Evolutionary conservation across 2,113 vertebrate species (phyloP).

Genomic region (Sinocyclocheilus anophthalmus): DNA sequence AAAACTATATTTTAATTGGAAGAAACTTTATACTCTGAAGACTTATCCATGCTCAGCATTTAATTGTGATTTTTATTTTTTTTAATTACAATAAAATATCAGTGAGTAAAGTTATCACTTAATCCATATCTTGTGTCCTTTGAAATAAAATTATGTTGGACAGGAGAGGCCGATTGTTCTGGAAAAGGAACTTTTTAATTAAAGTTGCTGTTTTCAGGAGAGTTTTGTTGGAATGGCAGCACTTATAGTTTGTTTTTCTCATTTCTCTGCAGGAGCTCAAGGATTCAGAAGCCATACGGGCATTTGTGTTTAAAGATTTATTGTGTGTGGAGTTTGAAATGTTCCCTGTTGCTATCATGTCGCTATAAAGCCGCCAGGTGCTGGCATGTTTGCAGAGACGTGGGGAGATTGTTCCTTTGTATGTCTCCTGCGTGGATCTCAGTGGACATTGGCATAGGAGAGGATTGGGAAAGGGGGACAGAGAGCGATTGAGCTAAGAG

Average conservation of each 20-base stretch:
- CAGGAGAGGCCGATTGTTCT: not conserved
- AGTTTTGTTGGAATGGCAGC: not conserved
- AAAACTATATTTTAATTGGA: not conserved
- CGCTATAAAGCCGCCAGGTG: slow-evolving; percentile 53
- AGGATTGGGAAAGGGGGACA: not conserved
- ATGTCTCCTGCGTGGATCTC: slow-evolving; percentile 45
- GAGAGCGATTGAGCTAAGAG: slow-evolving; percentile 32
- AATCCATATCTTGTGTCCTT: not conserved
- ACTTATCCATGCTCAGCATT: not conserved
- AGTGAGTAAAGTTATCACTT: not conserved
- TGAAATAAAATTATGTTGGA: not conserved
- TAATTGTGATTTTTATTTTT: not conserved
- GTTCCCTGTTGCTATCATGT: slow-evolving; percentile 29
- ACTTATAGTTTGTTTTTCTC: slow-evolving; percentile 7
- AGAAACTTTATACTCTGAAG: not conserved
- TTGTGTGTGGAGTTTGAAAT: slow-evolving; percentile 9
- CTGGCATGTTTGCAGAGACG: slow-evolving; percentile 46
- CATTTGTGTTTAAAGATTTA: slow-evolving; percentile 26
- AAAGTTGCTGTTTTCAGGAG: not conserved
- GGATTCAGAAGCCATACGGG: not conserved
- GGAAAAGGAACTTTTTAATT: not conserved
- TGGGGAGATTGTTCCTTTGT: slow-evolving; percentile 54
- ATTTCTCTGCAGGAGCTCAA: not conserved
- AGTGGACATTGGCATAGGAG: slow-evolving; percentile 10
- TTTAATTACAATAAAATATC: not conserved